Conservation (phyloP, 2,113 vertebrate genomes). For the Stegostoma tigrinum region DNA sequence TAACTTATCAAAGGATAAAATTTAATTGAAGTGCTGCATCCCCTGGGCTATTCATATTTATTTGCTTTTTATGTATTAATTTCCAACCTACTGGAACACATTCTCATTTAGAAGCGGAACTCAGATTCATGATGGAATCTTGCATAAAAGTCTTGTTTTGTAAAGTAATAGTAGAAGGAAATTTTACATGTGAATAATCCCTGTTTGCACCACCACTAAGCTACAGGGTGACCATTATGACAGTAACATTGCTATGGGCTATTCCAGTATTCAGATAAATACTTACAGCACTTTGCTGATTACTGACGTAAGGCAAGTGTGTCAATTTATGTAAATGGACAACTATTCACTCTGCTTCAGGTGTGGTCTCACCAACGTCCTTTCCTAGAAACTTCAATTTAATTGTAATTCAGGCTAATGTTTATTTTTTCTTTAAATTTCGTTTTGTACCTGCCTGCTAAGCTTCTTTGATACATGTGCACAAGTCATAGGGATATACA, state of each 20-base stretch:
- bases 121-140: neutral
- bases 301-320: neutral
- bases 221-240: neutral
- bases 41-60: neutral
- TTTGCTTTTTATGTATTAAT: neutral
- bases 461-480: neutral
- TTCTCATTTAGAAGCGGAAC: neutral
- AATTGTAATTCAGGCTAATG: neutral
- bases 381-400: neutral
- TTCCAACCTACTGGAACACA: neutral
- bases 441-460: neutral
- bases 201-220: neutral
- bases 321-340: neutral
- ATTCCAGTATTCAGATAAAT: neutral
- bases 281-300: neutral
- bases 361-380: neutral
- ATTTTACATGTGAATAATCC: neutral
- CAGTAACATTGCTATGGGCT: neutral
- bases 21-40: neutral
- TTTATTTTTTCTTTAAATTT: neutral
- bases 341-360: too few species aligned
- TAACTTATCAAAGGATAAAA: constrained; percentile 1
- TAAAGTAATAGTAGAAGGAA: neutral
- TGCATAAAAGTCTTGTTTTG: neutral
- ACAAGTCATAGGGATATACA: too few species aligned